phyloP scores from a whole-genome alignment of 2,888 invertebrate genomes.

The Chymomyza amoena region DNA sequence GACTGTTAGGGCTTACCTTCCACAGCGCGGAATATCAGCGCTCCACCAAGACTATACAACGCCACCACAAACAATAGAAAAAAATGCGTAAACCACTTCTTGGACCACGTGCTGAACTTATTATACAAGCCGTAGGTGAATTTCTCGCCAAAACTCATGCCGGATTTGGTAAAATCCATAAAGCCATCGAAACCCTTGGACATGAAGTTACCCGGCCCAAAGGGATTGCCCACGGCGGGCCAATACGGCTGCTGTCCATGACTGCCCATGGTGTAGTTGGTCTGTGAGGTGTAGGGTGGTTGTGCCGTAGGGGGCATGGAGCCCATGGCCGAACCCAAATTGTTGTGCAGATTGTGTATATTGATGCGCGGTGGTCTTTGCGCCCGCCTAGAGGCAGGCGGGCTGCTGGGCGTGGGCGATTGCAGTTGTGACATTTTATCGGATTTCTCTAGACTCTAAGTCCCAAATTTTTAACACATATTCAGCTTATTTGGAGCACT shows the following conservation, averaged over 20 bases:
- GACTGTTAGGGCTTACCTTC: constrained; percentile 82
- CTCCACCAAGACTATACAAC: constrained; percentile 90
- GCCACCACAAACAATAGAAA: constrained; percentile 89
- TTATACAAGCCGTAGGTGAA: constrained; percentile 89
- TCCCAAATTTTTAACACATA: constrained; percentile 23
- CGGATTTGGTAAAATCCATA: constrained; percentile 89
- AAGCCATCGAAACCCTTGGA: constrained; percentile 89
- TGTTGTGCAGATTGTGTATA: constrained; percentile 65
- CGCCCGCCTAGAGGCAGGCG: constrained; percentile 61
- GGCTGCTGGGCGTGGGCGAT: constrained; percentile 39
- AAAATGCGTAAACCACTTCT: constrained; percentile 93
- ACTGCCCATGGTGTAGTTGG: constrained; percentile 52
- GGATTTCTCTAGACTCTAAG: constrained; percentile 20
- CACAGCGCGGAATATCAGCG: constrained; percentile 86
- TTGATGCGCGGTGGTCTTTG: constrained; percentile 76
- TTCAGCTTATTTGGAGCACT: constrained; percentile 35
- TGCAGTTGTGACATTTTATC: constrained; percentile 21
- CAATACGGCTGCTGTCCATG: constrained; percentile 72
- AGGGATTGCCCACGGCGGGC: constrained; percentile 76
- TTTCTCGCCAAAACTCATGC: constrained; percentile 91
- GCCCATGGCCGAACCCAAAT: constrained; percentile 51
- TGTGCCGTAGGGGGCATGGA: constrained; percentile 72
- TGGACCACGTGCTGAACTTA: constrained; percentile 87
- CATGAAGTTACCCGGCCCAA: constrained; percentile 87
- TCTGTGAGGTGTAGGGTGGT: constrained; percentile 66